These are phyloP conservation scores for Nymphicus hollandicus DNA, from an alignment of 2,113 vertebrate genomes.

Conservation along the genomic window DNA sequence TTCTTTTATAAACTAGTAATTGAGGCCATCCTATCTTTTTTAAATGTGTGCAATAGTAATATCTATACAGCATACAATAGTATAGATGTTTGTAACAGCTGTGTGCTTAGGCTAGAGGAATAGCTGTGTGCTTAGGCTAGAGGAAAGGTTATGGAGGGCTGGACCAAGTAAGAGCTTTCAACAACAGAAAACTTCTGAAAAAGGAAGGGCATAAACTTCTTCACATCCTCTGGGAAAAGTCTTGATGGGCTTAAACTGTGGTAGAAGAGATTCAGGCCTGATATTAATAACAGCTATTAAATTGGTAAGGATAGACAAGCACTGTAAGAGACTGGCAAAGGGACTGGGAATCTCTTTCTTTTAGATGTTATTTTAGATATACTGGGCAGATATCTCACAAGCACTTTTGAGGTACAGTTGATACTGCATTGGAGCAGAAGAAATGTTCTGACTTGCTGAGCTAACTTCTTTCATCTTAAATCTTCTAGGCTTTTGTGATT, in stretches of 20 bases:
- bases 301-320: background rate
- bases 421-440: background rate
- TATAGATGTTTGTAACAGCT: background rate
- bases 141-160: background rate
- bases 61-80: background rate
- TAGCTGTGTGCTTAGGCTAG: background rate
- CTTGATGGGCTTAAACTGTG: background rate
- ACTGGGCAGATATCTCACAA: background rate
- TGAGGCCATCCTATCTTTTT: background rate
- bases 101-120: background rate
- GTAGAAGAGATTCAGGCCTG: background rate
- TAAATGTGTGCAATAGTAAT: background rate
- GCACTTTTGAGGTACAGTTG: background rate
- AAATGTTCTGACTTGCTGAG: slow-evolving; percentile 1
- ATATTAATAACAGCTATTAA: background rate
- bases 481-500: background rate
- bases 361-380: background rate
- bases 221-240: background rate
- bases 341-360: background rate
- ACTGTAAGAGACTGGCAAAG: background rate
- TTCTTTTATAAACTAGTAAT: background rate
- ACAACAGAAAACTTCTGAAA: background rate
- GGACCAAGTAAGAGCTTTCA: background rate
- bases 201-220: background rate
- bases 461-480: slow-evolving; percentile 7